Percentiles rank a stretch among this genome's conserved stretches.
Evolutionary conservation across 2,888 invertebrate genomes (phyloP).

Genomic region (Acronicta aceris): DNA sequence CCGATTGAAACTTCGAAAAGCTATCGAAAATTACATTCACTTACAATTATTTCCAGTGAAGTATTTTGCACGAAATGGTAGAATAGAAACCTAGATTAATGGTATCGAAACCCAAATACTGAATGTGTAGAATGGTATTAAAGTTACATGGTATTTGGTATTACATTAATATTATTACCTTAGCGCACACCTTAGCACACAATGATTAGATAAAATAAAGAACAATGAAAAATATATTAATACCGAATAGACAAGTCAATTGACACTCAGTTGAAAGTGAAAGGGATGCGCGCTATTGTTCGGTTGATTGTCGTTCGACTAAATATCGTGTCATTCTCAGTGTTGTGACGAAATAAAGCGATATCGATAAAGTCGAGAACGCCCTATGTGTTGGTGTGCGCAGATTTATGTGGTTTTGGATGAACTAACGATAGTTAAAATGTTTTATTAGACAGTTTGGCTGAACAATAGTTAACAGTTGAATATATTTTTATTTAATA

Average conservation of each 20-base stretch:
- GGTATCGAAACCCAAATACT: too few species aligned
- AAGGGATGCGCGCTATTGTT: slow-evolving; percentile 81
- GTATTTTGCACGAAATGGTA: too few species aligned
- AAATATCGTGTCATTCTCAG: slow-evolving; percentile 87
- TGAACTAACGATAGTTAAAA: slow-evolving; percentile 34
- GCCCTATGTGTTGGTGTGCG: slow-evolving; percentile 56
- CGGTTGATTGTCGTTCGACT: slow-evolving; percentile 72
- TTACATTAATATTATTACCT: background rate
- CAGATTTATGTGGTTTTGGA: slow-evolving; percentile 38
- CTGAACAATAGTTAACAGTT: too few species aligned
- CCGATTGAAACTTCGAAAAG: too few species aligned
- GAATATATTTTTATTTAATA: slow-evolving; percentile 1
- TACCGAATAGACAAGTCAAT: slow-evolving; percentile 71
- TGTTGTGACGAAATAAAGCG: slow-evolving; percentile 76
- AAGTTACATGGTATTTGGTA: background rate
- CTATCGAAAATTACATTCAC: too few species aligned
- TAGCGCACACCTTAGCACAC: slow-evolving; percentile 13
- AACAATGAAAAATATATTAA: slow-evolving; percentile 61
- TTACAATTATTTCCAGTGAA: too few species aligned
- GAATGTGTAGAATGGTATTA: too few species aligned
- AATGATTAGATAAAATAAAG: slow-evolving; percentile 32
- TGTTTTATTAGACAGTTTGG: slow-evolving; percentile 6
- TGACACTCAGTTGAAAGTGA: slow-evolving; percentile 82
- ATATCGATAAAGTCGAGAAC: slow-evolving; percentile 66
- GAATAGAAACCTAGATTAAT: too few species aligned